These are phyloP conservation scores for Pundamilia nyererei DNA, from an alignment of 2,113 vertebrate species.

Conservation along the genomic window DNA sequence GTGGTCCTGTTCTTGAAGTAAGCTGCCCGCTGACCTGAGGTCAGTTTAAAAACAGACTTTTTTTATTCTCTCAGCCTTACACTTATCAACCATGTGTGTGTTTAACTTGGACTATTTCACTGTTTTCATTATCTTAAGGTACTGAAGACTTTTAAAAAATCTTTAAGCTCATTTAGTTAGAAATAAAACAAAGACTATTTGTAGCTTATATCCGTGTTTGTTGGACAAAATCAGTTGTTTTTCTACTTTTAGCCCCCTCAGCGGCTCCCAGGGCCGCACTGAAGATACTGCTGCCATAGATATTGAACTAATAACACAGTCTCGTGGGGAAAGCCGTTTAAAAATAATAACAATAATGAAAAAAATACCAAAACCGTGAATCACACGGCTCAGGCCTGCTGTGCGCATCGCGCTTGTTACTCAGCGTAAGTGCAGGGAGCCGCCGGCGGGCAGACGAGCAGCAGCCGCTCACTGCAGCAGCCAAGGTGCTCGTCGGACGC, in stretches of 20 bases:
- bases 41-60: background rate
- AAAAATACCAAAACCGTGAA: background rate
- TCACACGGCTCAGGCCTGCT: background rate
- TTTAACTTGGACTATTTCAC: background rate
- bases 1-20: background rate
- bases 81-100: background rate
- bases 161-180: background rate
- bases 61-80: background rate
- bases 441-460: background rate
- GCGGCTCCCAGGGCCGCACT: background rate
- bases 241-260: background rate
- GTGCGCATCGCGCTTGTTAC: background rate
- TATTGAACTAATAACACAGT: background rate
- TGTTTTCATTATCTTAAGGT: background rate
- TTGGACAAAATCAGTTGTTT: background rate
- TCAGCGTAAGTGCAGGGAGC: background rate
- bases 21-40: background rate
- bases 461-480: background rate
- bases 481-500: constrained; percentile 40
- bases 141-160: background rate
- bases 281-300: background rate
- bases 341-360: background rate
- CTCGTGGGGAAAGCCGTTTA: background rate
- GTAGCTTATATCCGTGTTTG: background rate
- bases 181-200: background rate